These are phyloP conservation scores for Mustela nigripes DNA, from an alignment of 2,113 vertebrate genomes.

Conservation along the genomic window DNA sequence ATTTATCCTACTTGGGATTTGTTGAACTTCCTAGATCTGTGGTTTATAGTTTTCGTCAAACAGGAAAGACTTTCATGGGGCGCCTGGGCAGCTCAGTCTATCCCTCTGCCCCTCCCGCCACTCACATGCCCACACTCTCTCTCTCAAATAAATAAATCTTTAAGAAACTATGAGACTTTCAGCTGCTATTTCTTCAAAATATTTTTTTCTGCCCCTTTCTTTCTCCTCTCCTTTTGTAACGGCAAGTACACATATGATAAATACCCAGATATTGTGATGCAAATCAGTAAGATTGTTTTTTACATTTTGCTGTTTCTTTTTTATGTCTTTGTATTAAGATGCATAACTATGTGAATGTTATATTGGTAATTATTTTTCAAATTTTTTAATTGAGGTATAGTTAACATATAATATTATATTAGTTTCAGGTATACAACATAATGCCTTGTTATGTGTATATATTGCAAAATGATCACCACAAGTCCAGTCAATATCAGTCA, in stretches of 20 bases:
- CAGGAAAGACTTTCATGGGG: background rate
- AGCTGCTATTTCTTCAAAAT: background rate
- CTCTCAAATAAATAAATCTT: background rate
- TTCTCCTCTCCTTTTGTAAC: background rate
- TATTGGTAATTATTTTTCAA: background rate
- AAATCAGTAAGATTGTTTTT: background rate
- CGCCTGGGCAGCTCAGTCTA: background rate
- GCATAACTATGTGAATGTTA: background rate
- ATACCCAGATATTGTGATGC: background rate
- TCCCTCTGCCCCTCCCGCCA: background rate
- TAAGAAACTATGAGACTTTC: background rate
- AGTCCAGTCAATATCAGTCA: background rate
- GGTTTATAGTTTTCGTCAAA: conserved; percentile 1
- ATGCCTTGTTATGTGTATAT: background rate
- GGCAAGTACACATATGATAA: background rate
- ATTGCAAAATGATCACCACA: background rate
- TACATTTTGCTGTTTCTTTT: background rate
- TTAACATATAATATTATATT: background rate
- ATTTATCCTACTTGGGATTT: background rate
- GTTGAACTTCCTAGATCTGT: background rate
- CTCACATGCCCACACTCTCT: background rate
- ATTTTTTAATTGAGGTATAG: background rate
- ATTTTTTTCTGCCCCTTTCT: background rate
- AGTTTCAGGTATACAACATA: background rate
- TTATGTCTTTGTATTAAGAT: background rate